Evolutionary conservation across 2,888 invertebrate genomes (phyloP), one percentile per base, ranked within the genome.

Genomic region (Formica aserva): DNA sequence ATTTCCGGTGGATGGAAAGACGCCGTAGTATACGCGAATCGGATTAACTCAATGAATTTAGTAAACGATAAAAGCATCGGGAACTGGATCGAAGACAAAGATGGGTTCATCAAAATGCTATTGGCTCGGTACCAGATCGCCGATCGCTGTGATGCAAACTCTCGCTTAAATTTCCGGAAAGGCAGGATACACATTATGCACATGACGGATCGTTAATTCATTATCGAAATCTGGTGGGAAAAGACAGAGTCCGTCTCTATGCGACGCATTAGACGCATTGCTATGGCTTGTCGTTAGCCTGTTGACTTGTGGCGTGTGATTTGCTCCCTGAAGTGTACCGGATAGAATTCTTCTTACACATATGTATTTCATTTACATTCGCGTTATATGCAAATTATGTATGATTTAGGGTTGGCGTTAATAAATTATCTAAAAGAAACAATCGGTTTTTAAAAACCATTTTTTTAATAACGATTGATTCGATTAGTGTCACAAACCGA

Each of bases 101-200:
- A 77, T 78, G 29, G 60, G 71, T 88, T 88, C 82, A 85, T 87
- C 82, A 85, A 87, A 85, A 82, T 84, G 81, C 82, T 85, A 85
- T 87, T 82, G 85, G 82, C 72, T 48, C 62, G 48, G 60, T 80
- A 84, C 78, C 48, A 72, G 69, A 76, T 86, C 86, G 57, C 48
- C 69, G 77, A 35, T 60, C 55, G n/a, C 32, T 74, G 52, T 38
- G 38, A 74, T 69, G 29, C 11, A 78, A 72, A 71, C 71, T 80
- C 38, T 13, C 29, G 45, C 5, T 18, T 55, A 41, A 62, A 67
- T 69, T 82, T 84, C 60, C 67, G 11, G 22, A 48, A 75, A 67
- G 26, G 65, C 29, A 8, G 63, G 66, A 55, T 29, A 63, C 26
- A 45, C 18, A 48, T 48, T 32, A 38, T 41, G 32, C n/a, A 81